Conservation (phyloP, 2,888 invertebrate genomes). For the Hirtodrosophila alboralis region DNA sequence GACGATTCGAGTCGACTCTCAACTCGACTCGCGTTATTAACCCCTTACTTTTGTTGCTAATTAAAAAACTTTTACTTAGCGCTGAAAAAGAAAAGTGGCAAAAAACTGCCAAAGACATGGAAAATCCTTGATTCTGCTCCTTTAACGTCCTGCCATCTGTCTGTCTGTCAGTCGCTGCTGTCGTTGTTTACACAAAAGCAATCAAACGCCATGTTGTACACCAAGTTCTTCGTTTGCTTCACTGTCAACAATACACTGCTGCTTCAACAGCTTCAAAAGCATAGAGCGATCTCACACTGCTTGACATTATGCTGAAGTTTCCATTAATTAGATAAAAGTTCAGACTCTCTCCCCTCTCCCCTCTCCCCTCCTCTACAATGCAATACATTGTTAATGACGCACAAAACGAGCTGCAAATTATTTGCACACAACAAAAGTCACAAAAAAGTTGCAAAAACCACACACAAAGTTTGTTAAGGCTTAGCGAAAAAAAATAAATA, state of each 20-base stretch:
- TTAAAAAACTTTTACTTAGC: conserved; percentile 79
- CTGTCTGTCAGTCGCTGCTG: conserved; percentile 15
- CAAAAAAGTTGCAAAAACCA: conserved; percentile 55
- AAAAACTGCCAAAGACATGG: conserved; percentile 65
- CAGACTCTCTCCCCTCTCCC: conserved; percentile 19
- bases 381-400: conserved; percentile 82
- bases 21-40: conserved; percentile 64
- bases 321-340: conserved; percentile 83
- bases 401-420: conserved; percentile 75
- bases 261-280: conserved; percentile 47
- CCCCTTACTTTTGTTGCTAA: conserved; percentile 81
- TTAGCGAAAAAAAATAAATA: conserved; percentile 9
- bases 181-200: conserved; percentile 80
- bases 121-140: conserved; percentile 10
- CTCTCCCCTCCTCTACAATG: too few relatives aligned
- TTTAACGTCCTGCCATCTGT: conserved; percentile 9
- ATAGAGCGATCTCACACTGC: conserved; percentile 48
- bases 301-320: conserved; percentile 83
- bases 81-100: conserved; percentile 52
- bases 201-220: conserved; percentile 77
- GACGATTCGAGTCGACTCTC: conserved; percentile 1
- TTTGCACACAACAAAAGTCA: conserved; percentile 76
- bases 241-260: conserved; percentile 73
- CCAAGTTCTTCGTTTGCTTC: conserved; percentile 55
- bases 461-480: conserved; percentile 28